Evolutionary conservation across 1,140 invertebrate genomes (phyloP), one percentile per base, ranked within the genome.

Genomic region (Branchinecta lindahli): DNA sequence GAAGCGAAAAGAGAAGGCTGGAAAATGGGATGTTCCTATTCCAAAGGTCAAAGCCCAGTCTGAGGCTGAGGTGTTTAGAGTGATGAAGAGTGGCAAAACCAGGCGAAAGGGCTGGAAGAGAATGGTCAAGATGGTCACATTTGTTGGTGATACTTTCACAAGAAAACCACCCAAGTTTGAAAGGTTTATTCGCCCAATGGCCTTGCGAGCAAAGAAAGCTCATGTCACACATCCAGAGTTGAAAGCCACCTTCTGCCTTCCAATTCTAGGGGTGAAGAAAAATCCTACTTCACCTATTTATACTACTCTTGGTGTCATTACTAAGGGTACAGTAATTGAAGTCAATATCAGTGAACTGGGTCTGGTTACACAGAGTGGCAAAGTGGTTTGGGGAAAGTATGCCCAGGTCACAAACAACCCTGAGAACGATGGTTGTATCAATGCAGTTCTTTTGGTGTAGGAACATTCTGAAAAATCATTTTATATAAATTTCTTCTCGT

Each of bases 381-480:
- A 99, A 87, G 94, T 99, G 72, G 92, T 99, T 2, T 99, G 96
- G 96, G 97, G 96, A 73, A 99, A 99, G 85, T 99, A 97, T 82
- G 97, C 97, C 0, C 97, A 99, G 80, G 95, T 99, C 15, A 98
- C 96, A 0, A 99, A 99, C 79, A 95, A 98, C 82, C 97, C 97
- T 8, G 97, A 99, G 80, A 99, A 99, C 83, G 97, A 99, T 86
- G 97, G 97, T 45, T 98, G 96, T 78, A 97, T 99, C 67, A 99
- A 99, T 87, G 95, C 96, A 78, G 91, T 99, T 71, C 82, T 99
- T 67, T 84, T 99, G 76, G 91, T 98, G 74, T 99, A 87, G 88
- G 73, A 68, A 70, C 73, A 73, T 33, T 33, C 33, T 33, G 52
- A 61, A 46, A 44, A 46, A 15, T 45, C n/a, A 3, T 46, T 67